Percentiles rank a stretch among this genome's conserved stretches.
These are phyloP conservation scores for Vireo griseus DNA, from an alignment of 2,797 vertebrate species.

Conservation along the genomic window DNA sequence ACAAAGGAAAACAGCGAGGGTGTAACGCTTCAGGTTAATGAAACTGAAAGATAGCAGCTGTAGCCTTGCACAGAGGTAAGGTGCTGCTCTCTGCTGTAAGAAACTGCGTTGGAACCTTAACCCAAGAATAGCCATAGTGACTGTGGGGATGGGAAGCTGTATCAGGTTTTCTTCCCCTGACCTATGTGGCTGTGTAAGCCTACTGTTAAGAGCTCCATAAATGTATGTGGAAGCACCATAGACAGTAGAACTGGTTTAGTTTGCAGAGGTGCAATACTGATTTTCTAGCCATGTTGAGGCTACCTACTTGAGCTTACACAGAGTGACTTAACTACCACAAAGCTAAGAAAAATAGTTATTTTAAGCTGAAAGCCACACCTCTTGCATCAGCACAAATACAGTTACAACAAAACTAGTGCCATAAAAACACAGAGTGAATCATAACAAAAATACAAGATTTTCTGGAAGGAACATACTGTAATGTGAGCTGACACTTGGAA, in stretches of 20 bases:
- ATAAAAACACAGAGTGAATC: not conserved
- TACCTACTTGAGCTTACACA: not conserved
- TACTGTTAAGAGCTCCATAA: not conserved
- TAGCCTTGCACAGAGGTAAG: not conserved
- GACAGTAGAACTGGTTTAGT: not conserved
- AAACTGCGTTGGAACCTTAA: not conserved
- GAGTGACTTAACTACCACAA: not conserved
- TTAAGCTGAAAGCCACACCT: not conserved
- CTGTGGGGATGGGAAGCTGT: not conserved
- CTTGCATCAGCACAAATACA: not conserved
- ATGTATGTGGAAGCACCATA: not conserved
- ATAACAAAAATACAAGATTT: not conserved
- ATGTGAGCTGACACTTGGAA: not conserved
- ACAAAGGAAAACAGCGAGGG: not conserved
- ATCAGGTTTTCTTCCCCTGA: not conserved
- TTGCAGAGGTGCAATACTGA: not conserved
- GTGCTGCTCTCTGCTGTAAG: conserved; percentile 34
- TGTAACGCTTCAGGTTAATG: not conserved
- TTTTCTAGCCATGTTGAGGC: not conserved
- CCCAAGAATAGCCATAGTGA: not conserved
- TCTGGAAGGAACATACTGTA: not conserved
- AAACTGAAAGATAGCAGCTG: not conserved
- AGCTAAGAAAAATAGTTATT: not conserved
- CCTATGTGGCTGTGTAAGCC: not conserved
- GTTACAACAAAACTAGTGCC: not conserved